These are phyloP conservation scores for Ruditapes philippinarum DNA, from an alignment of 1,140 invertebrate species.

Conservation along the genomic window DNA sequence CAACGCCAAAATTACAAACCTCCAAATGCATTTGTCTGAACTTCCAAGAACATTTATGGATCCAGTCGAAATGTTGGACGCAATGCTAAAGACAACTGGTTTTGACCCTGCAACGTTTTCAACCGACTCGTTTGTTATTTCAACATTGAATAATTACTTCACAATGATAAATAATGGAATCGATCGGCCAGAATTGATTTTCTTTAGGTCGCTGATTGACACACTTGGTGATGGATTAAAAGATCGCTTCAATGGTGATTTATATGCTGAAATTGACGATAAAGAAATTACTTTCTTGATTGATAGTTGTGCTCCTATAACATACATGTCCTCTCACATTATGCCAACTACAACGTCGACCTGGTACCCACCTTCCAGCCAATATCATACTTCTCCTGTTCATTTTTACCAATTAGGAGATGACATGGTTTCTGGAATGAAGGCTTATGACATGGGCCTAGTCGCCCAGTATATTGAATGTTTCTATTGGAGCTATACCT, in stretches of 20 bases:
- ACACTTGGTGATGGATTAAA: not conserved
- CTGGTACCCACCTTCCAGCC: not conserved
- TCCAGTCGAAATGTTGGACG: not conserved
- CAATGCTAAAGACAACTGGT: not conserved
- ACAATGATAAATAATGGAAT: not conserved
- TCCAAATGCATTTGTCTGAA: not conserved
- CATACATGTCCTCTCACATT: not conserved
- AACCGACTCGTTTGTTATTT: not conserved
- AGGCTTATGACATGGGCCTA: not conserved
- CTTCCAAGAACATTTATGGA: not conserved
- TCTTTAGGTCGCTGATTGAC: not conserved
- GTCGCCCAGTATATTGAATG: not conserved
- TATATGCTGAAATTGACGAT: not conserved
- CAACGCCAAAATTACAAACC: not conserved
- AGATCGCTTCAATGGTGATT: not conserved
- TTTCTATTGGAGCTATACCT: not conserved
- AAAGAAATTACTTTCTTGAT: not conserved
- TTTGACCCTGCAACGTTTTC: not conserved
- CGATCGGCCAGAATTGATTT: not conserved
- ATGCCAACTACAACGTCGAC: not conserved
- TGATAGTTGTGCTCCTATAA: not conserved
- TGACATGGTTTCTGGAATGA: not conserved
- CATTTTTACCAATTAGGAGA: not conserved
- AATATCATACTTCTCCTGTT: not conserved
- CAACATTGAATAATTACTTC: not conserved